Conservation (phyloP, 1,140 invertebrate species). For the Cotesia chilonis region DNA sequence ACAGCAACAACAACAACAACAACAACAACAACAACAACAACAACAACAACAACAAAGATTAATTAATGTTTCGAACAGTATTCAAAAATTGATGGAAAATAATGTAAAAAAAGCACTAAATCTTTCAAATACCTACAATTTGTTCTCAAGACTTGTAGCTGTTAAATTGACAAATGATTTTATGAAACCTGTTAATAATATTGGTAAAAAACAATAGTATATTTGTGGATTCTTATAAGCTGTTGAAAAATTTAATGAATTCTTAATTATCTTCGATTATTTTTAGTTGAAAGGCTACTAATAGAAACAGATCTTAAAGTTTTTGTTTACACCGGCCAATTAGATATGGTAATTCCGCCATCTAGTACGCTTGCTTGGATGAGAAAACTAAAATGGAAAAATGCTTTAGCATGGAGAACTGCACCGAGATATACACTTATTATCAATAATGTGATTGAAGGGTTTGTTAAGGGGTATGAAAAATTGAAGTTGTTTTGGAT, state of each 20-base stretch:
- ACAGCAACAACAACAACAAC: too few relatives aligned
- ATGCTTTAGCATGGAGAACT: conserved; percentile 61
- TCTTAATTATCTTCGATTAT: conserved; percentile 12
- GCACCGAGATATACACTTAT: conserved; percentile 67
- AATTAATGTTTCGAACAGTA: too few relatives aligned
- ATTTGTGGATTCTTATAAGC: conserved; percentile 1
- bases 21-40: too few relatives aligned
- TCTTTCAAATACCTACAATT: conserved; percentile 71
- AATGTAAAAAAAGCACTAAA: conserved; percentile 71
- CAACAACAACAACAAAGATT: too few relatives aligned
- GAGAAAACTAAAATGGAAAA: conserved; percentile 72
- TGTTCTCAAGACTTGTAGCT: conserved; percentile 72
- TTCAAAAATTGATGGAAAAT: too few relatives aligned
- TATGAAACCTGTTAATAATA: conserved; percentile 82
- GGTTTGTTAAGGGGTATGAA: conserved; percentile 72
- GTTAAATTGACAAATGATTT: conserved; percentile 75
- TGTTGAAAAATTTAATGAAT: not conserved
- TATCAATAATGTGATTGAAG: conserved; percentile 70
- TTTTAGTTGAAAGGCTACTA: conserved; percentile 75
- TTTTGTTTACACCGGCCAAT: conserved; percentile 75
- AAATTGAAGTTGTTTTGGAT: conserved; percentile 82
- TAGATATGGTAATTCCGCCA: conserved; percentile 79
- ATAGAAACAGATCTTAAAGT: conserved; percentile 75
- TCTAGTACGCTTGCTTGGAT: conserved; percentile 77
- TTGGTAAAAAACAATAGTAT: conserved; percentile 64